Percentiles rank a stretch among this genome's conserved stretches.
These are phyloP conservation scores for Urocyon cinereoargenteus DNA, from an alignment of 2,797 vertebrate genomes.

Conservation along the genomic window DNA sequence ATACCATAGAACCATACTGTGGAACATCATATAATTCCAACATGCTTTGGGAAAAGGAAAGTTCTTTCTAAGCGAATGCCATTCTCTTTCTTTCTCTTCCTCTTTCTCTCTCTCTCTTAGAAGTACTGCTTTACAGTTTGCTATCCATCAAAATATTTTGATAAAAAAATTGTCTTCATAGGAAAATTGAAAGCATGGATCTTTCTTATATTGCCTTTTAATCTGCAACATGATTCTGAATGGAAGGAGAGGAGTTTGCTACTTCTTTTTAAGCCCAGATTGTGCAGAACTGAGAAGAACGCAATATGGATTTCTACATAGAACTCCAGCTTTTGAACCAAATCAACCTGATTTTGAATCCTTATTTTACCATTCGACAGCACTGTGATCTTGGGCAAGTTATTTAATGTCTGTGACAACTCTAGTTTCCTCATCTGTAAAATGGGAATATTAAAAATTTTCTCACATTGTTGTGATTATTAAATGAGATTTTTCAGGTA, in stretches of 20 bases:
- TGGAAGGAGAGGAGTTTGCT: neutral
- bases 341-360: neutral
- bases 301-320: neutral
- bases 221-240: neutral
- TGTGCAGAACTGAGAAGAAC: neutral
- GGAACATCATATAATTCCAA: neutral
- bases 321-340: neutral
- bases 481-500: neutral
- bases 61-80: neutral
- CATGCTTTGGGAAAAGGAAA: neutral
- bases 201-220: constrained; percentile 35
- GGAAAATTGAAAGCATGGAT: neutral
- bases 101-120: neutral
- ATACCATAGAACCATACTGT: neutral
- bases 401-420: constrained; percentile 32
- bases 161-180: neutral
- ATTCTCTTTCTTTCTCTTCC: neutral
- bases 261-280: neutral
- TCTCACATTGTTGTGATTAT: neutral
- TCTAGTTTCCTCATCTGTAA: constrained; percentile 16
- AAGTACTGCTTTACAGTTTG: neutral
- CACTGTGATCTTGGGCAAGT: neutral
- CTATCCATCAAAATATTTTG: neutral
- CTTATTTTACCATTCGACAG: neutral
- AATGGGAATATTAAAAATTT: constrained; percentile 20